A percentile compares a stretch with the other conserved stretches of the same genome.
phyloP scores from a whole-genome alignment of 1,140 invertebrate genomes.

The Calephelis virginiensis region DNA sequence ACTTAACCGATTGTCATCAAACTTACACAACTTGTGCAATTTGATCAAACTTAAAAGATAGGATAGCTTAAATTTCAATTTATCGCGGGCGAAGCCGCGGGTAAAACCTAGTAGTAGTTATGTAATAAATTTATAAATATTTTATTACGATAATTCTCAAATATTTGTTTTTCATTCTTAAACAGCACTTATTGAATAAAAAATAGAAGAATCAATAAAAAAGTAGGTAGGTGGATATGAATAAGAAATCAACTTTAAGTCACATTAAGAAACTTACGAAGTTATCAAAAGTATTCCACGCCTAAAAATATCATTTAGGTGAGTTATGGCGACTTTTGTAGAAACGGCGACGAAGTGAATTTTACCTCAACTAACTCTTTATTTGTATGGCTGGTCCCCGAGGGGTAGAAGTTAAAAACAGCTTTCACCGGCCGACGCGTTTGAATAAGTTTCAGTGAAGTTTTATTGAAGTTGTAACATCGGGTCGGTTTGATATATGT shows the following conservation, averaged over 20 bases:
- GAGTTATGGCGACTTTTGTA: constrained; percentile 32
- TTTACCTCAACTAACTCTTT: constrained; percentile 68
- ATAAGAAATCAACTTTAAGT: neutral
- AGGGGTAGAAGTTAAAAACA: constrained; percentile 74
- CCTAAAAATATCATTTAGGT: constrained; percentile 38
- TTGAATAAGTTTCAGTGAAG: constrained; percentile 74
- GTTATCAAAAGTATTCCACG: constrained; percentile 6
- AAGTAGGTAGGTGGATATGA: neutral
- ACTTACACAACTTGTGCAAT: too few relatives aligned
- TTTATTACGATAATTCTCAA: too few relatives aligned
- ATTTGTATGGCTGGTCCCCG: constrained; percentile 67
- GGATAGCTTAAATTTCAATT: too few relatives aligned
- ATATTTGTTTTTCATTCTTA: too few relatives aligned
- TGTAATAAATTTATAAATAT: too few relatives aligned
- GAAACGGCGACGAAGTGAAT: constrained; percentile 49
- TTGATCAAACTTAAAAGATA: too few relatives aligned
- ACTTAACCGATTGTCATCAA: too few relatives aligned
- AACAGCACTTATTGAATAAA: too few relatives aligned
- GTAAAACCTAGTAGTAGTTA: too few relatives aligned
- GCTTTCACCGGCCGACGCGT: constrained; percentile 76
- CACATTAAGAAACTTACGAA: neutral
- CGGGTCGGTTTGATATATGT: constrained; percentile 72
- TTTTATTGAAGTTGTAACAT: constrained; percentile 78
- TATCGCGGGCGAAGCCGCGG: too few relatives aligned
- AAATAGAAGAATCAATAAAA: too few relatives aligned